Conservation (phyloP, 2,113 vertebrate species). For the Prochilodus magdalenae region DNA sequence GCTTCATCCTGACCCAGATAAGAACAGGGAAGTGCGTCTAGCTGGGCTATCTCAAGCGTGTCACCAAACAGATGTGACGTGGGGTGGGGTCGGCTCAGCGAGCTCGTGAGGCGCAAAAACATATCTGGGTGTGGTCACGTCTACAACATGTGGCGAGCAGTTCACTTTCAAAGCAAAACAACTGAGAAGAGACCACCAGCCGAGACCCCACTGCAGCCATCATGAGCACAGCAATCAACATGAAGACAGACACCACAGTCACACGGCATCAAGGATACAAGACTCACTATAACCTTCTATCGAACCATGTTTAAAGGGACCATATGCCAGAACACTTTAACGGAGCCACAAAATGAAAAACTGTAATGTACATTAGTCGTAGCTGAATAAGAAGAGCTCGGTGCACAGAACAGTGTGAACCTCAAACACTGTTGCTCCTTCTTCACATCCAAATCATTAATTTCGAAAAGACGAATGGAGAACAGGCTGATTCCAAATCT, state of each 20-base stretch:
- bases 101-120: constrained; percentile 5
- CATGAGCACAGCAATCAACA: neutral
- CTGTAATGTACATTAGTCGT: no score
- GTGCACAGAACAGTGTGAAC: no score
- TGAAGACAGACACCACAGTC: neutral
- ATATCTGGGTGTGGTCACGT: constrained; percentile 25
- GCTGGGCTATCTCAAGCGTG: constrained; percentile 36
- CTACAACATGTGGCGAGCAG: neutral
- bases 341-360: no score
- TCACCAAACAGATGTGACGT: constrained; percentile 42
- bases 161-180: neutral
- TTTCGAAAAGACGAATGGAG: no score
- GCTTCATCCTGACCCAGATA: constrained; percentile 34
- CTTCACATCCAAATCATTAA: no score
- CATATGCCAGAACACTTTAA: no score
- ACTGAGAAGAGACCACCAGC: neutral
- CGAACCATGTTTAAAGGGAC: no score
- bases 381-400: no score
- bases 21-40: constrained; percentile 37
- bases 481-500: no score
- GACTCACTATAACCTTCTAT: no score
- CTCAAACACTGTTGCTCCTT: no score
- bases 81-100: constrained; percentile 21
- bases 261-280: no score
- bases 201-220: neutral